phyloP scores from a whole-genome alignment of 37 sponge, comb jelly and placozoan genomes.

The Crambe crambe region DNA sequence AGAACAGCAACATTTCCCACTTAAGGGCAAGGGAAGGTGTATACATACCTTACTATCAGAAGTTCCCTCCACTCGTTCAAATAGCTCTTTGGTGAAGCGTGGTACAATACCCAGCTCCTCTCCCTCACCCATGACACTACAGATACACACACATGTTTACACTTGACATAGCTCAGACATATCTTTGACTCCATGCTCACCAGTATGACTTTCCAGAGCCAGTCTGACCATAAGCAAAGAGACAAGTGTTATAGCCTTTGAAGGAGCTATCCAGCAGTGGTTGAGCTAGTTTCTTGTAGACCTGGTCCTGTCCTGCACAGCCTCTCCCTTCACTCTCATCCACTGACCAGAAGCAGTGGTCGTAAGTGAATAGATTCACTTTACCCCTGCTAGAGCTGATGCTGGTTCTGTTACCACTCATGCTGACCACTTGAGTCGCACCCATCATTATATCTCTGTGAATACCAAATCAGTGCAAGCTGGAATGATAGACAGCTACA shows the following conservation, averaged over 20 bases:
- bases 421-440: constrained; percentile 8
- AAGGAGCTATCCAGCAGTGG: constrained; percentile 85
- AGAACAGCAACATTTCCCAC: not conserved
- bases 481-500: not conserved
- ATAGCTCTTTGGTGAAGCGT: constrained; percentile 78
- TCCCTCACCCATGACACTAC: constrained; percentile 84
- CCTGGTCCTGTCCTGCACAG: constrained; percentile 52
- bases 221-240: constrained; percentile 93
- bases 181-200: constrained; percentile 26
- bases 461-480: not conserved
- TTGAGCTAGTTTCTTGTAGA: constrained; percentile 69
- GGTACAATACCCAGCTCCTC: constrained; percentile 71
- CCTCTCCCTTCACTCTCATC: not conserved
- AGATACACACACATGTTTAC: constrained; percentile 6
- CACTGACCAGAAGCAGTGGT: constrained; percentile 89
- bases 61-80: constrained; percentile 63
- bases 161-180: not conserved
- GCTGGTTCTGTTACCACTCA: constrained; percentile 52
- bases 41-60: constrained; percentile 39
- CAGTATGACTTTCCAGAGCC: constrained; percentile 91
- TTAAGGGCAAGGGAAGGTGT: not conserved
- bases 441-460: not conserved
- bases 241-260: constrained; percentile 90
- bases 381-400: constrained; percentile 33
- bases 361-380: constrained; percentile 65